These are phyloP conservation scores for Aphelinus atriplicis DNA, from an alignment of 1,140 invertebrate species.

Conservation along the genomic window DNA sequence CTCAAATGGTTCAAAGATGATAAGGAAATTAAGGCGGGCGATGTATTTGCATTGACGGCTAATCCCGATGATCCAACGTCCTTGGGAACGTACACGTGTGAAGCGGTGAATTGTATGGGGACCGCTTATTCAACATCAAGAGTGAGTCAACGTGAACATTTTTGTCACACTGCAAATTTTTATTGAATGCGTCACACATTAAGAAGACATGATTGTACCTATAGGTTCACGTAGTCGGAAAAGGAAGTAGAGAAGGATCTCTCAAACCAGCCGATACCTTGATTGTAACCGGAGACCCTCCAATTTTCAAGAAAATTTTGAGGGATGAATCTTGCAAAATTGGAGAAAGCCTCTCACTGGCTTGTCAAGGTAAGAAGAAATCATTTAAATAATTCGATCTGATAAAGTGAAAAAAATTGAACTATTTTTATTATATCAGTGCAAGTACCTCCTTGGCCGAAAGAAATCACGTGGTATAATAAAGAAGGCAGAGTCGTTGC, in stretches of 20 bases:
- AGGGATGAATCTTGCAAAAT: conserved; percentile 79
- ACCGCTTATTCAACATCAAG: conserved; percentile 82
- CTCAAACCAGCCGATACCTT: conserved; percentile 69
- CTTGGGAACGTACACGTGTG: conserved; percentile 84
- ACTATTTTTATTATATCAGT: conserved; percentile 64
- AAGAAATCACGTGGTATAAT: conserved; percentile 84
- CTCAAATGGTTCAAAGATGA: conserved; percentile 87
- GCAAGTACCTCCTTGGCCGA: conserved; percentile 83
- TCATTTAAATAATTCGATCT: conserved; percentile 5
- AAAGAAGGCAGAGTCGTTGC: conserved; percentile 78
- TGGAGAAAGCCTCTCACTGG: conserved; percentile 76
- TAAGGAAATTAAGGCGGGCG: conserved; percentile 86
- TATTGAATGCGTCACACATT: background rate
- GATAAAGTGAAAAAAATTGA: background rate
- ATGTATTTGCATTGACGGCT: conserved; percentile 85
- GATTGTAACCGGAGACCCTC: conserved; percentile 71
- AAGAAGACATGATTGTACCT: background rate
- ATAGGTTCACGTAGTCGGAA: conserved; percentile 77
- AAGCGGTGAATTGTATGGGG: conserved; percentile 89
- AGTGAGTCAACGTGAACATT: conserved; percentile 46
- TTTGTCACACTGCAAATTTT: background rate
- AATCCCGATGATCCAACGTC: conserved; percentile 84
- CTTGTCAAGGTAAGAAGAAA: conserved; percentile 74
- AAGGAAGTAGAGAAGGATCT: conserved; percentile 73
- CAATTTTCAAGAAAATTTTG: conserved; percentile 78